Evolutionary conservation across 2,888 invertebrate genomes (phyloP), one percentile per base, ranked within the genome.

Genomic region (Drosophila paucipuncta): DNA sequence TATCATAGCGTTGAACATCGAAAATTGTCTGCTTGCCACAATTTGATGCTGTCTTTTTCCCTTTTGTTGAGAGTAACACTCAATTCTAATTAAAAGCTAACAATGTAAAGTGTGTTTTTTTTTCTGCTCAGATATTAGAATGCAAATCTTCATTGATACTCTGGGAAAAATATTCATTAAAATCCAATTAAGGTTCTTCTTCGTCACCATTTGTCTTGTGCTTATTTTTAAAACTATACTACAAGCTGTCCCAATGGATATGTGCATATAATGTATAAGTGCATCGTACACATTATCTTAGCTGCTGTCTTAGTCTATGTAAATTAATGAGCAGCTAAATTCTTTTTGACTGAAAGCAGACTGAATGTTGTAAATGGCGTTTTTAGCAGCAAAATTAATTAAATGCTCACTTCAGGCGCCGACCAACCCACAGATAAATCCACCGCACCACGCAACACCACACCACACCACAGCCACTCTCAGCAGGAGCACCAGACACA

Each of bases 381-480:
- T 85, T 85, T 89, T 81, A 86, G 83, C 89, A 81, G 78, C 76
- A 68, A 78, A 86, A 85, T 85, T 85, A 85, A 85, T 85, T 85
- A 86, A 89, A 84, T 86, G 76, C 67, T 88, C 78, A 75, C 72
- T 88, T 82, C 71, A 75, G 68, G 78, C 60, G 18, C 41, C 37
- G 28, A 55, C 43, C 30, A 39, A 39, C 58, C 58, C 37, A 55
- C 69, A 43, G 61, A 47, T n/a, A n/a, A 47, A 10, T 37, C 39
- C 50, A 49, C 49, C 52, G 37, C 52, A 60, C 11, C 54, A 31
- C 52, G 52, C 11, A 52, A 33, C 22, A 22, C 22, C 22, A 22
- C 22, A 22, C 22, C 22, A 22, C 39, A 47, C 10, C 49, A 30
- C 18, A 39, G 3, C 33, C 49, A 39, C 18, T 39, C 16, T 10